Evolutionary conservation across 2,888 invertebrate genomes (phyloP).

Genomic region (Lasioglossum oenotherae): DNA sequence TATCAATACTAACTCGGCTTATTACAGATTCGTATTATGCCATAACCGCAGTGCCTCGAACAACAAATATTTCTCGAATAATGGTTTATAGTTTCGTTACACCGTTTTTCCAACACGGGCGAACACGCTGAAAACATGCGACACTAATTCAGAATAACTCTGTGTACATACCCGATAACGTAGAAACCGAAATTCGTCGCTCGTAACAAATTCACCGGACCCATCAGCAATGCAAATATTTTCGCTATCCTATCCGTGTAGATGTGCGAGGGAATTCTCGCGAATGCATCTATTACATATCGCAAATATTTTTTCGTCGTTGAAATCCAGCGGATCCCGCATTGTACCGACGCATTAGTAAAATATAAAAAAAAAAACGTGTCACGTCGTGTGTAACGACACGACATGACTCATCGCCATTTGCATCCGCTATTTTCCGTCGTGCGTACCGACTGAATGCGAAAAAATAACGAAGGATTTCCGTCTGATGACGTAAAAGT

Average conservation of each 20-base stretch:
- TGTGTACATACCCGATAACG: neutral
- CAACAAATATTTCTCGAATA: neutral
- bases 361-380: conserved; percentile 3
- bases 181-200: conserved; percentile 21
- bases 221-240: conserved; percentile 62
- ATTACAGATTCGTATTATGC: neutral
- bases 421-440: neutral
- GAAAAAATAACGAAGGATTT: neutral
- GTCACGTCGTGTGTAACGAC: conserved; percentile 13
- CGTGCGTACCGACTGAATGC: neutral
- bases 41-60: neutral
- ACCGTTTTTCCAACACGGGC: neutral
- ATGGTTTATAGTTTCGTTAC: neutral
- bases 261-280: conserved; percentile 6
- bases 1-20: neutral
- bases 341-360: conserved; percentile 15
- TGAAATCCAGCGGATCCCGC: conserved; percentile 3
- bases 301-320: conserved; percentile 21
- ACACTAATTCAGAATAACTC: conserved; percentile 1
- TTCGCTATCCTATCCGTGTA: neutral
- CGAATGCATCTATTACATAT: conserved; percentile 25
- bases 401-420: conserved; percentile 22
- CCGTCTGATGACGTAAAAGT: neutral
- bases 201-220: conserved; percentile 27
- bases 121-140: neutral